Evolutionary conservation across 2,888 invertebrate genomes (phyloP).

Genomic region (Euzophera pinguis): DNA sequence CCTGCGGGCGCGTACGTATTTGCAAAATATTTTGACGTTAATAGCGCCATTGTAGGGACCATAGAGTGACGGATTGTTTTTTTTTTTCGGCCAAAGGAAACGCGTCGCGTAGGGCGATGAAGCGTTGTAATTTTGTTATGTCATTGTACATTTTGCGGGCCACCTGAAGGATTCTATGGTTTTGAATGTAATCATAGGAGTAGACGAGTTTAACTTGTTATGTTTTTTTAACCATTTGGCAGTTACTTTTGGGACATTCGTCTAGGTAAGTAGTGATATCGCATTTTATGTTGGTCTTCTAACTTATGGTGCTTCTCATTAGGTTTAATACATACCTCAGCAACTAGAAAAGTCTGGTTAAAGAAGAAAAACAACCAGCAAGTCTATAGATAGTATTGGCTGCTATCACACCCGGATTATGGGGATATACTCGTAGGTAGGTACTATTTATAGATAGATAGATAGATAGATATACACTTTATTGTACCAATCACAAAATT

Average conservation of each 20-base stretch:
- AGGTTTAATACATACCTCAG: too few relatives aligned
- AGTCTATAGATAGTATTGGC: too few relatives aligned
- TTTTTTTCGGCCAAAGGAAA: constrained; percentile 38
- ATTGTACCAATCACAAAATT: too few relatives aligned
- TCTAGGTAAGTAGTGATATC: too few relatives aligned
- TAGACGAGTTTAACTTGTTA: not conserved
- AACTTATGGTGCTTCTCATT: too few relatives aligned
- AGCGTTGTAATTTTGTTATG: constrained; percentile 14
- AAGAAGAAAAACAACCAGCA: too few relatives aligned
- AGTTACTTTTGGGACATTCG: not conserved
- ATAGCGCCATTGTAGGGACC: constrained; percentile 51
- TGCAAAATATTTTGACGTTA: constrained; percentile 79
- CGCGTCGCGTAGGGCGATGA: constrained; percentile 11
- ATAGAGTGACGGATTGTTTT: constrained; percentile 58
- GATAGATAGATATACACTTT: too few relatives aligned
- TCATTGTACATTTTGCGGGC: constrained; percentile 10
- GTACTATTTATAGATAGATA: too few relatives aligned
- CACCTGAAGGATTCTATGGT: not conserved
- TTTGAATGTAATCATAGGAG: constrained; percentile 7
- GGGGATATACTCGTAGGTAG: too few relatives aligned
- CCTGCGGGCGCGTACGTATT: constrained; percentile 63
- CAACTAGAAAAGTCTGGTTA: too few relatives aligned
- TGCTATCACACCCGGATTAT: too few relatives aligned
- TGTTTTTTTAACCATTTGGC: not conserved
- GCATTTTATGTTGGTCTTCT: too few relatives aligned